Evolutionary conservation across 1,140 invertebrate species (phyloP), one percentile per base, ranked within the genome.

Genomic region (Latrodectus geometricus): DNA sequence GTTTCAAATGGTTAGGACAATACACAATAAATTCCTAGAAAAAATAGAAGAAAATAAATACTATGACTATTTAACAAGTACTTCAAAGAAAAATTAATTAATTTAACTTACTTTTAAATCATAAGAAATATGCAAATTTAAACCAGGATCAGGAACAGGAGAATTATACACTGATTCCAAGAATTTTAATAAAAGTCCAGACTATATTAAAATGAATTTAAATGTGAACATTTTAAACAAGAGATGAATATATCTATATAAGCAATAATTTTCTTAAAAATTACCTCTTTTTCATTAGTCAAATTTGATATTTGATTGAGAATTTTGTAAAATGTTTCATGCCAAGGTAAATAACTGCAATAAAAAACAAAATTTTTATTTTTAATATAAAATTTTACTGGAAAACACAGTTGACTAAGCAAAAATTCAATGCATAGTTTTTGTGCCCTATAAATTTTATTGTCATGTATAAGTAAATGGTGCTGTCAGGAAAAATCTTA

Each of bases 321-420:
- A 49, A 93, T 88, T 74, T 96, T 97, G 91, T 97, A 97, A 92
- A 98, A 98, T 89, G 95, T 95, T 92, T 98, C 97, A 91, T 98
- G 97, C 97, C 97, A 98, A 87, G 97, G 97, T 89, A 98, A 92
- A 91, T 94, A 95, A 89, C 87, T 89, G 14, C 77, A 70, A 73
- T 14, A 78, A 21, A 52, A 8, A 84, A 75, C 9, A 20, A 65
- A 65, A 65, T 72, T 54, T 20, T 3, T 35, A 35, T 35, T 35
- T 35, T 35, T 35, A 35, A 35, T 35, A 35, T 5, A 35, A 35
- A 35, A 35, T 35, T 48, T 50, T 9, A 20, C 15, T 50, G 49
- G 15, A 50, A 52, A 76, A 50, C 35, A 20, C 4, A 76, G 11
- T n/a, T n/a, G 35, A 35, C 35, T 35, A 3, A 35, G 5, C 35